phyloP scores from a whole-genome alignment of 1,140 invertebrate genomes.

The Centruroides vittatus region DNA sequence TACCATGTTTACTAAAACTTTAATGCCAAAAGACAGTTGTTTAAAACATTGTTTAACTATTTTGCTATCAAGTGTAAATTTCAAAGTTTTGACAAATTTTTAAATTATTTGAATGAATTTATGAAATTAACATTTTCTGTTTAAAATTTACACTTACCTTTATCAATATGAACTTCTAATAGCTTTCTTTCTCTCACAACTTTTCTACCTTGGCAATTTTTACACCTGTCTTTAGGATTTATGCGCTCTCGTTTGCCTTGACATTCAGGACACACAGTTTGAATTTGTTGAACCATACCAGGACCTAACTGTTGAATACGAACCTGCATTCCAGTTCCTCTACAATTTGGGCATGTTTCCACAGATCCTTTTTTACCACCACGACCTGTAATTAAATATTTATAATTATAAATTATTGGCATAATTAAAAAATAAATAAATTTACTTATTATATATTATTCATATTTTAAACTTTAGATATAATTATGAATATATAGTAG shows the following conservation, averaged over 20 bases:
- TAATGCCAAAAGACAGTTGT: no score
- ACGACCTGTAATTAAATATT: constrained; percentile 28
- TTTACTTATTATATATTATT: no score
- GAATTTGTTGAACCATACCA: constrained; percentile 93
- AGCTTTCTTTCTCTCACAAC: constrained; percentile 85
- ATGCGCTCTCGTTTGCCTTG: constrained; percentile 64
- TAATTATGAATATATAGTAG: no score
- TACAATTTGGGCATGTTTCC: constrained; percentile 67
- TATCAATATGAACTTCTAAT: constrained; percentile 94
- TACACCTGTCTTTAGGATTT: constrained; percentile 71
- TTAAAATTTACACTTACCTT: constrained; percentile 40
- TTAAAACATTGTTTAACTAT: no score
- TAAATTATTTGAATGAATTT: no score
- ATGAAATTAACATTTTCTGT: no score
- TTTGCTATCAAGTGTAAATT: no score
- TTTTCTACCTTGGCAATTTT: constrained; percentile 80
- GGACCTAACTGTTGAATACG: constrained; percentile 83
- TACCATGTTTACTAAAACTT: no score
- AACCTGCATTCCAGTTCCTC: constrained; percentile 81
- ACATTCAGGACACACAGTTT: constrained; percentile 76
- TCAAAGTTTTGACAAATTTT: no score
- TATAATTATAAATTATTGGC: no score
- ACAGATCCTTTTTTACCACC: constrained; percentile 92
- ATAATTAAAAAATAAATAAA: no score
- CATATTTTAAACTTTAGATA: no score